Conservation (phyloP, 2,888 invertebrate species). For the Watsonalla cultraria region DNA sequence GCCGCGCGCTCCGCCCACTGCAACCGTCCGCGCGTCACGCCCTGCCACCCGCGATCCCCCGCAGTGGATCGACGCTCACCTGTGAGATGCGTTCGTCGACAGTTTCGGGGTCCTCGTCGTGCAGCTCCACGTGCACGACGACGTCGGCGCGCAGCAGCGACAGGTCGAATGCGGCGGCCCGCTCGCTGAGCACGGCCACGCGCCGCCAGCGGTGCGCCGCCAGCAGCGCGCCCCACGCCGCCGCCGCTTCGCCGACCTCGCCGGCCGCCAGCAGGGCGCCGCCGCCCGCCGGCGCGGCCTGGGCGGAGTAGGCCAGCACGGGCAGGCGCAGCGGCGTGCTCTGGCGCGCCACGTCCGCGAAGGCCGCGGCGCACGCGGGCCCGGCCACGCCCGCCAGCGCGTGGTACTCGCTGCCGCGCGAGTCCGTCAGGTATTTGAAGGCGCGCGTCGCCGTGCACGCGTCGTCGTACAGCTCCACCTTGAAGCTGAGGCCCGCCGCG, state of each 20-base stretch:
- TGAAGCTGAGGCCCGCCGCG: conserved; percentile 26
- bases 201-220: conserved; percentile 47
- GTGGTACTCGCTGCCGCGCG: conserved; percentile 52
- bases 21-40: not conserved
- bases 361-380: conserved; percentile 58
- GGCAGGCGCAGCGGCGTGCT: conserved; percentile 47
- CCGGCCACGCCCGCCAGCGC: conserved; percentile 55
- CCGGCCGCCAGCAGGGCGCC: conserved; percentile 43
- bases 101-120: conserved; percentile 47
- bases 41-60: not conserved
- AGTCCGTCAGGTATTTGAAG: conserved; percentile 51
- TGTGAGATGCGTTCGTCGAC: conserved; percentile 29
- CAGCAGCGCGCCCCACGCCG: conserved; percentile 34
- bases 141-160: conserved; percentile 38
- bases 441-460: conserved; percentile 52
- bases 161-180: conserved; percentile 42
- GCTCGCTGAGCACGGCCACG: conserved; percentile 47
- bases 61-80: conserved; percentile 13
- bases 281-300: conserved; percentile 35
- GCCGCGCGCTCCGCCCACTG: conserved; percentile 52
- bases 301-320: conserved; percentile 52
- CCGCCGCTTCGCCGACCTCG: conserved; percentile 29
- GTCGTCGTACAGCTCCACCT: conserved; percentile 50
- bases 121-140: conserved; percentile 44
- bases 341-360: conserved; percentile 54